phyloP scores from a whole-genome alignment of 2,888 invertebrate genomes.

The Gibbula magus region DNA sequence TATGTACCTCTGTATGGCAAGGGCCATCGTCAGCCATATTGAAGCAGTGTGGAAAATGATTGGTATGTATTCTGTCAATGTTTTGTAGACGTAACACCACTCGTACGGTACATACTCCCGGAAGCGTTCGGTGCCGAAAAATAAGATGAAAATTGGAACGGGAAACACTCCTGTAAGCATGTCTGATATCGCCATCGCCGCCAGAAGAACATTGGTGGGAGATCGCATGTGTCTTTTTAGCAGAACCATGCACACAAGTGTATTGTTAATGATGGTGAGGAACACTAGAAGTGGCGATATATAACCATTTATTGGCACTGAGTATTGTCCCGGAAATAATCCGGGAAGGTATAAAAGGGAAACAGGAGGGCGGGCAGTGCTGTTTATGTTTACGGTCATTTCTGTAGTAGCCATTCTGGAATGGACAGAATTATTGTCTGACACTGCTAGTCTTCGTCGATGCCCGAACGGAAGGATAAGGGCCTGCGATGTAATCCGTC shows the following conservation, averaged over 20 bases:
- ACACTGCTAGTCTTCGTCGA: neutral
- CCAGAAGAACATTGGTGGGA: constrained; percentile 92
- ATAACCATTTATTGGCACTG: constrained; percentile 82
- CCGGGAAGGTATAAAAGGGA: neutral
- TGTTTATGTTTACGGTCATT: neutral
- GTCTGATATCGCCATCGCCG: constrained; percentile 97
- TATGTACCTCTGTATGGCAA: constrained; percentile 94
- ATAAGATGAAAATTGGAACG: constrained; percentile 85
- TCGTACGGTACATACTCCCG: constrained; percentile 85
- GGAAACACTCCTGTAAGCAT: constrained; percentile 84
- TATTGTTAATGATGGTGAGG: constrained; percentile 92
- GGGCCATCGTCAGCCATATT: constrained; percentile 92
- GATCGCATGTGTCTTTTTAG: constrained; percentile 93
- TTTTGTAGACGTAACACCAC: constrained; percentile 84
- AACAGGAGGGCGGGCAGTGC: neutral
- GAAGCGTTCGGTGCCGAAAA: constrained; percentile 92
- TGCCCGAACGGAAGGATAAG: neutral
- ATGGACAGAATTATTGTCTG: neutral
- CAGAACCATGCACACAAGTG: constrained; percentile 91
- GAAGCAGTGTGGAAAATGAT: constrained; percentile 90
- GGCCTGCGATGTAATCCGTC: no score
- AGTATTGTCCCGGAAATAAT: constrained; percentile 51
- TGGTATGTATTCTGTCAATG: constrained; percentile 67
- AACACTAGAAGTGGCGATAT: constrained; percentile 89
- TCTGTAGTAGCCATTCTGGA: constrained; percentile 6